Evolutionary conservation across 2,797 vertebrate species (phyloP).

Genomic region (Arnoldichthys spilopterus): DNA sequence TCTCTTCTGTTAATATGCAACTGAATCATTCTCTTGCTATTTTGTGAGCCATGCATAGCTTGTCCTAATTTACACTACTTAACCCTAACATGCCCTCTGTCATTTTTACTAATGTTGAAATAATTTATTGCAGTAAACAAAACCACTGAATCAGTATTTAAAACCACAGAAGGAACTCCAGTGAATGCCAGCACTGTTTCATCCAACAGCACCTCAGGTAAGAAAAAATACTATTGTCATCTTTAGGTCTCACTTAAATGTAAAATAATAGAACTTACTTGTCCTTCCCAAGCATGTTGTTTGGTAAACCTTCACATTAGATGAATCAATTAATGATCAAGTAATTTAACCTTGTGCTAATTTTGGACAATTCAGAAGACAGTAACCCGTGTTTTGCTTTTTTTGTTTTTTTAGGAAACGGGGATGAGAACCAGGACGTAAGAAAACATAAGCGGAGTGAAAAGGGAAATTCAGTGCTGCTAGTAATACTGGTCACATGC

Average conservation of each 20-base stretch:
- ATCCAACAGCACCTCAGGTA: conserved; percentile 22
- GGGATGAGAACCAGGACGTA: neutral
- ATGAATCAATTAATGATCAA: neutral
- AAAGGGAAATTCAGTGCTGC: conserved; percentile 65
- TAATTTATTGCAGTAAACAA: conserved; percentile 32
- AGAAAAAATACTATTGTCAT: neutral
- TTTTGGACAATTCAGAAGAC: neutral
- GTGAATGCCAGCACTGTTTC: conserved; percentile 46
- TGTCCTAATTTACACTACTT: neutral
- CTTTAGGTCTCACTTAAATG: neutral
- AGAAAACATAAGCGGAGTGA: rapidly evolving
- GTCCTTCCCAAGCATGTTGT: neutral
- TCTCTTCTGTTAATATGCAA: neutral
- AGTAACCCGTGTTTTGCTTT: neutral
- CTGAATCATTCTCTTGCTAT: neutral
- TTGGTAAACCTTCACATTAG: neutral
- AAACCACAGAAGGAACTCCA: conserved; percentile 40
- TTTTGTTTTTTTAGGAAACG: conserved; percentile 27
- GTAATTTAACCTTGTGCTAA: too few relatives aligned
- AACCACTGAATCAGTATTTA: conserved; percentile 27
- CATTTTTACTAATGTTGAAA: conserved; percentile 5
- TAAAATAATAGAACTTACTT: neutral
- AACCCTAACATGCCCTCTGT: neutral
- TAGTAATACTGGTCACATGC: conserved; percentile 83
- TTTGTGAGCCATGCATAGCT: neutral